A percentile compares a stretch with the other conserved stretches of the same genome.
Conservation (phyloP, 64 coral and sea anemone genomes). For the Montipora sp. region DNA sequence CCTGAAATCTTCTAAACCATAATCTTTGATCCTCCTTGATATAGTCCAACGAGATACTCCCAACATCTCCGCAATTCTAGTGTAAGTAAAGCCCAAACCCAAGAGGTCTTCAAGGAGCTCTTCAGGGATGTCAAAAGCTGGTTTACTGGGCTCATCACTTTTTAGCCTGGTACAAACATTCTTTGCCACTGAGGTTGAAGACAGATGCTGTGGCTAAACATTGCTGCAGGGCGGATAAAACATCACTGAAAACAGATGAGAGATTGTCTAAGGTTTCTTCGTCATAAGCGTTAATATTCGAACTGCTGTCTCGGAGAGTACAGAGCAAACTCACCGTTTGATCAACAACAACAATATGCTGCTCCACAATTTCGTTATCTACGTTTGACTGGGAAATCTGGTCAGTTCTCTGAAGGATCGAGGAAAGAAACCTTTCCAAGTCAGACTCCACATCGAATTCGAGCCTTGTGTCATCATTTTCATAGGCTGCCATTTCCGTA, state of each 20-base stretch:
- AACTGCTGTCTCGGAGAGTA: not conserved
- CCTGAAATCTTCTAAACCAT: too few relatives aligned
- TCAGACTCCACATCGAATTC: too few relatives aligned
- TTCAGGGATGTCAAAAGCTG: not conserved
- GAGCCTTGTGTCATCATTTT: too few relatives aligned
- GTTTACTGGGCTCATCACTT: conserved; percentile 2
- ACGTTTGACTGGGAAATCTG: too few relatives aligned
- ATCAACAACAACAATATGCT: too few relatives aligned
- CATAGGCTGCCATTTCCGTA: too few relatives aligned
- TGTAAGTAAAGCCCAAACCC: conserved; percentile 51
- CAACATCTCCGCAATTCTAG: too few relatives aligned
- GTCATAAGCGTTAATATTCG: conserved; percentile 1
- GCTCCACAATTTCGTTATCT: too few relatives aligned
- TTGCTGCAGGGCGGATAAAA: conserved; percentile 15
- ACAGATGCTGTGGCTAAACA: conserved; percentile 6
- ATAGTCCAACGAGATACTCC: too few relatives aligned
- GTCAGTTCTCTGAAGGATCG: too few relatives aligned
- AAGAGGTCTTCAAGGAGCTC: conserved; percentile 15
- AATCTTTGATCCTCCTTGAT: too few relatives aligned
- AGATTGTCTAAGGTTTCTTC: not conserved
- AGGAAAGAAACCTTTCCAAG: too few relatives aligned
- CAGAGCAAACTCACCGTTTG: not conserved
- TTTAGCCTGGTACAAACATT: not conserved
- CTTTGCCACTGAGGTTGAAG: not conserved
- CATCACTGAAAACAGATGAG: conserved; percentile 8